A percentile compares a stretch with the other conserved stretches of the same genome.
phyloP scores from a whole-genome alignment of 2,888 invertebrate genomes.

The Cyclophora albipunctata region DNA sequence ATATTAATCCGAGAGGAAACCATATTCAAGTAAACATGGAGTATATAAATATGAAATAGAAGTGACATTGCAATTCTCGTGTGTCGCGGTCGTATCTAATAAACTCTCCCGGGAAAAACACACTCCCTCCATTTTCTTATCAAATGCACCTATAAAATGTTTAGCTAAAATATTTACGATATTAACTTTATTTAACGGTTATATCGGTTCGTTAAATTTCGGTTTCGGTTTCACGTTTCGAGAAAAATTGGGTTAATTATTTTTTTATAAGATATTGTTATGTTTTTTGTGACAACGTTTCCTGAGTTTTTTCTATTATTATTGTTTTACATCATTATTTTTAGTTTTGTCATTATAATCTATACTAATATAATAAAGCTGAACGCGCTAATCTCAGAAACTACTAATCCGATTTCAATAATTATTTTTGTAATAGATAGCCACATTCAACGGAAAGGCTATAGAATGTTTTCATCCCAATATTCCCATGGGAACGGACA shows the following conservation, averaged over 20 bases:
- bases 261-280: not conserved
- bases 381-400: too few relatives aligned
- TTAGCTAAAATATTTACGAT: constrained; percentile 7
- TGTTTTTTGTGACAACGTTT: not conserved
- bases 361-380: too few relatives aligned
- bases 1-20: too few relatives aligned
- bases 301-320: not conserved
- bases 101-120: constrained; percentile 55
- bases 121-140: constrained; percentile 28
- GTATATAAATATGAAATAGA: constrained; percentile 11
- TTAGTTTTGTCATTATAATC: too few relatives aligned
- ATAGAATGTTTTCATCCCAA: too few relatives aligned
- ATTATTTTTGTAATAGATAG: too few relatives aligned
- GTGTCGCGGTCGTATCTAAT: constrained; percentile 43
- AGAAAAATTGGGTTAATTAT: not conserved
- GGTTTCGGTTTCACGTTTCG: not conserved
- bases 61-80: constrained; percentile 44
- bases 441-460: too few relatives aligned
- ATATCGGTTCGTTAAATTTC: not conserved
- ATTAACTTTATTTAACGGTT: constrained; percentile 8
- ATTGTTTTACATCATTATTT: too few relatives aligned
- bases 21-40: too few relatives aligned
- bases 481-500: too few relatives aligned
- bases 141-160: constrained; percentile 25
- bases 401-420: too few relatives aligned